Evolutionary conservation across 2,888 invertebrate genomes (phyloP), one percentile per base, ranked within the genome.

Genomic region (Agrypnus murinus): DNA sequence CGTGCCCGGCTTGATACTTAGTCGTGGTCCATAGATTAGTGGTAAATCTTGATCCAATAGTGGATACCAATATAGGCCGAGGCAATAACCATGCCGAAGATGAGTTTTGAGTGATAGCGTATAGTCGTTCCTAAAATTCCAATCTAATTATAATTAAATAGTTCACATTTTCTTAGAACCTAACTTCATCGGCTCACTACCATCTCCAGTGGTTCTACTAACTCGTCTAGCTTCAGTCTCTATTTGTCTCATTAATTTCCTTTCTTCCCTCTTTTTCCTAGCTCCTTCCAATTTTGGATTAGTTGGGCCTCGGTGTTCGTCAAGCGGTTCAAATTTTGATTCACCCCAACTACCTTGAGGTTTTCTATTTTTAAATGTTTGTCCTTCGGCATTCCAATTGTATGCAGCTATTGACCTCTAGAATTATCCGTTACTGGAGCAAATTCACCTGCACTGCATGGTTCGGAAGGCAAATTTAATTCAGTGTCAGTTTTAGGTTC

Each of bases 161-260:
- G 46, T 53, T 88, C 88, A 89, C 84, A 89, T 87, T 85, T 89
- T 89, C 83, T 89, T 89, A 32, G 89, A 86, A 74, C 89, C 89
- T 59, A 86, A 74, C 84, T 92, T 92, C 90, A 92, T 91, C 74
- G 92, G 92, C 38, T 92, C 92, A 73, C 88, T 88, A 7, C 74
- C 69, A n/a, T 77, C 68, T 17, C 25, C 25, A 10, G 75, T 74
- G 17, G 67, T 58, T 75, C 92, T 87, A 63, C 90, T 92, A 45
- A 92, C 93, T 75, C 96, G 89, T 75, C 95, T 90, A 48, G 94
- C 93, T 84, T 96, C 96, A 86, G 97, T 86, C 84, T 96, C 95
- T 76, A 93, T 91, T 83, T 96, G 96, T 43, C 96, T 87, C 82
- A 95, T 94, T 71, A 93, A 82, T 85, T 95, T 95, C 74, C 94